These are phyloP conservation scores for Siderastrea siderea DNA, from an alignment of 92 coral and sea anemone species.

Conservation along the genomic window DNA sequence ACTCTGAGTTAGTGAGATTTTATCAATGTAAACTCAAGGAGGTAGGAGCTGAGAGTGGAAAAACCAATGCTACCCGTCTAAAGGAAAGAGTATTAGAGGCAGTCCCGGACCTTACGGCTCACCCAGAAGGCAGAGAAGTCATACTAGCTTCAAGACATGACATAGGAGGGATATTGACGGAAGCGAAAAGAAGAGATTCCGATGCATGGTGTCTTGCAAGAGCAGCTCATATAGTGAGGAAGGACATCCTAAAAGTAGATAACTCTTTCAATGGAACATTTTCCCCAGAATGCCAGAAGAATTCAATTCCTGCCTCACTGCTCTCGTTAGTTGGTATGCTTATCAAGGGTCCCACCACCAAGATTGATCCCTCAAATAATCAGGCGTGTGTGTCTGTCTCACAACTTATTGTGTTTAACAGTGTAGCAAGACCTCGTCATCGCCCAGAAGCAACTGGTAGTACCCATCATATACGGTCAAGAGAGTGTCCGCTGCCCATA, in stretches of 20 bases:
- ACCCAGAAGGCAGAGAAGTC: conserved; percentile 72
- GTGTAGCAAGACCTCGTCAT: conserved; percentile 34
- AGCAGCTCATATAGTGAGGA: conserved; percentile 72
- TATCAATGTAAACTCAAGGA: conserved; percentile 54
- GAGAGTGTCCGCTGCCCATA: conserved; percentile 76
- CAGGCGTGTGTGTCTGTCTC: conserved; percentile 82
- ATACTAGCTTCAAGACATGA: conserved; percentile 64
- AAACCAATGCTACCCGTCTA: conserved; percentile 60
- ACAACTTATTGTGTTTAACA: conserved; percentile 76
- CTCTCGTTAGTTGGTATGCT: conserved; percentile 60
- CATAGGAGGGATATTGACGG: conserved; percentile 68
- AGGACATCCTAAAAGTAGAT: conserved; percentile 61
- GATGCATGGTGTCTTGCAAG: conserved; percentile 70
- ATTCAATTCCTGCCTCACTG: conserved; percentile 67
- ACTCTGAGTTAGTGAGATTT: conserved; percentile 63
- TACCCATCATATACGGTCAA: conserved; percentile 49
- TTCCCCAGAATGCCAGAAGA: conserved; percentile 63
- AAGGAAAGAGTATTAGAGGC: conserved; percentile 71
- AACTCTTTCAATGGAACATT: conserved; percentile 77
- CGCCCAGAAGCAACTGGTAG: conserved; percentile 47
- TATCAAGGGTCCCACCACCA: conserved; percentile 58
- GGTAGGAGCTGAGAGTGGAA: conserved; percentile 51
- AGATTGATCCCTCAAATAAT: conserved; percentile 39
- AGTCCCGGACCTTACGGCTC: conserved; percentile 71
- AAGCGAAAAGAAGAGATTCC: conserved; percentile 66